phyloP scores from a whole-genome alignment of 2,113 vertebrate species.

The Indri indri region DNA sequence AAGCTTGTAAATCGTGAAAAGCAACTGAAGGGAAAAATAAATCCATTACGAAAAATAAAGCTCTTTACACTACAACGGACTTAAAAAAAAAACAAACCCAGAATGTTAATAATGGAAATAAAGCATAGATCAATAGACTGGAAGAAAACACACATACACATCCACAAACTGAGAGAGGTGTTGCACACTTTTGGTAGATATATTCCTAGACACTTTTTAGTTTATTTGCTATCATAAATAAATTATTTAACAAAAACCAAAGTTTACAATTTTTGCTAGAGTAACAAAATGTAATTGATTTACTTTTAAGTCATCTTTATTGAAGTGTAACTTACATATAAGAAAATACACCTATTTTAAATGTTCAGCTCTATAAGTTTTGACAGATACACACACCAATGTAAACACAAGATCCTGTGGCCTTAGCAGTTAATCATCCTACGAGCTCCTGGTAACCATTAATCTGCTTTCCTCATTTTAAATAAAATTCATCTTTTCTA shows the following conservation, averaged over 20 bases:
- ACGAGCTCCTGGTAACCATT: background rate
- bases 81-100: background rate
- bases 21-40: background rate
- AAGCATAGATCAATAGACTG: background rate
- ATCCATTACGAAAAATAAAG: background rate
- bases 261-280: background rate
- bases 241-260: background rate
- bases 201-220: background rate
- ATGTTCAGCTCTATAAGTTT: background rate
- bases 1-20: background rate
- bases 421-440: background rate
- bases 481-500: background rate
- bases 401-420: background rate
- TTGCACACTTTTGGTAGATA: background rate
- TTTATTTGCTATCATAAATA: background rate
- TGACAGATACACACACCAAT: background rate
- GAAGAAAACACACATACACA: background rate
- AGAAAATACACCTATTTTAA: background rate
- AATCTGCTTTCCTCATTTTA: background rate
- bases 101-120: background rate
- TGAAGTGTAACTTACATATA: background rate
- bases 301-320: background rate
- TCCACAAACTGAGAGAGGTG: accelerated
- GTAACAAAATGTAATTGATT: background rate
- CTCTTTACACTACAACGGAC: background rate